phyloP scores from a whole-genome alignment of 2,113 vertebrate genomes.

The Crotalus tigris region DNA sequence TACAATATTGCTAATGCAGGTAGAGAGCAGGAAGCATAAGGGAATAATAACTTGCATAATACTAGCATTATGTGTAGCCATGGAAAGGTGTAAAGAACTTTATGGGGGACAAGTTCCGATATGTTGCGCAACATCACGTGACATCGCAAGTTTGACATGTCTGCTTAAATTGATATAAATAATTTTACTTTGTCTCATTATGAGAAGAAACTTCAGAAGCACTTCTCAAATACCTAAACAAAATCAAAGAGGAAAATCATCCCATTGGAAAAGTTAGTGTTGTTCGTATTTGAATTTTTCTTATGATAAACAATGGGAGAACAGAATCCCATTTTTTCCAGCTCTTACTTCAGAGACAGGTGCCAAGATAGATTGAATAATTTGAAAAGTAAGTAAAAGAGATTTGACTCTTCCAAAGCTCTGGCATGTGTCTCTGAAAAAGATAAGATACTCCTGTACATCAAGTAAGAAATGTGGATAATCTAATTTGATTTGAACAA shows the following conservation, averaged over 20 bases:
- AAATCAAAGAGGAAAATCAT: neutral
- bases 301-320: neutral
- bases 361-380: neutral
- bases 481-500: neutral
- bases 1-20: neutral
- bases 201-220: neutral
- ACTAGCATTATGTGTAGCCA: neutral
- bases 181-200: neutral
- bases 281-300: neutral
- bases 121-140: accelerated
- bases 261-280: neutral
- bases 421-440: neutral
- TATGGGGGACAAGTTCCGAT: too few species aligned
- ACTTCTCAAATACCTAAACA: neutral
- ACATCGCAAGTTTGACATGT: too few species aligned
- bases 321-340: neutral
- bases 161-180: neutral
- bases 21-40: neutral
- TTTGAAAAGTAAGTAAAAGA: neutral
- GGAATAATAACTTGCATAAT: neutral
- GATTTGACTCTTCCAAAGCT: neutral
- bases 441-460: neutral
- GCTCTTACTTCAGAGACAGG: neutral
- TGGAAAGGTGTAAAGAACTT: neutral
- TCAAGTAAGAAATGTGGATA: neutral